Conservation (phyloP, 2,113 vertebrate genomes). For the Cynoglossus semilaevis region DNA sequence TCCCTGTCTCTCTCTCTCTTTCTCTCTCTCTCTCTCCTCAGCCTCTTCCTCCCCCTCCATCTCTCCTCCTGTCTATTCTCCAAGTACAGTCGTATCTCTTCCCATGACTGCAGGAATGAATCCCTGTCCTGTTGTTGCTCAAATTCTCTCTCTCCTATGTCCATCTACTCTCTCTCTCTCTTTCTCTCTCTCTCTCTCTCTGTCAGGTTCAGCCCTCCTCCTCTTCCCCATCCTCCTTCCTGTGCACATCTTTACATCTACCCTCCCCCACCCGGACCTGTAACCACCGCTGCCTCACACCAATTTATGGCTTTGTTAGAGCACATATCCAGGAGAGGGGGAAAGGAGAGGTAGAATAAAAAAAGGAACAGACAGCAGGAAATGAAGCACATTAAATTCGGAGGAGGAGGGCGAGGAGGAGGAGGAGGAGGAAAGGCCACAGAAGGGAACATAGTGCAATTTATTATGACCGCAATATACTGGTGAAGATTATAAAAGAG, state of each 20-base stretch:
- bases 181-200: slow-evolving; percentile 25
- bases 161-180: neutral
- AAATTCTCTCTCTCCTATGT: too few species aligned
- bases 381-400: slow-evolving; percentile 40
- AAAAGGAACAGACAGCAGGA: slow-evolving; percentile 44
- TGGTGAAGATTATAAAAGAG: slow-evolving; percentile 29
- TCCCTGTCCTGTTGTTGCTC: slow-evolving; percentile 19
- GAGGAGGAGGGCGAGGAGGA: neutral
- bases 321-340: slow-evolving; percentile 58
- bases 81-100: slow-evolving; percentile 64
- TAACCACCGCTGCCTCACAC: slow-evolving; percentile 78
- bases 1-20: slow-evolving; percentile 21
- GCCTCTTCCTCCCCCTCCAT: slow-evolving; percentile 42
- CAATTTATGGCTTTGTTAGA: slow-evolving; percentile 82
- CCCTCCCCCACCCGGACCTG: slow-evolving; percentile 64
- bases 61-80: slow-evolving; percentile 54
- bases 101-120: slow-evolving; percentile 60
- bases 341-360: slow-evolving; percentile 39
- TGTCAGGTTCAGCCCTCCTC: slow-evolving; percentile 26
- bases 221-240: slow-evolving; percentile 1
- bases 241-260: slow-evolving; percentile 14
- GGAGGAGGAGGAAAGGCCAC: neutral
- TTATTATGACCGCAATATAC: slow-evolving; percentile 52
- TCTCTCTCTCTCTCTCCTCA: slow-evolving; percentile 28
- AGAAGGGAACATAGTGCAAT: slow-evolving; percentile 30